These are phyloP conservation scores for Yasuhikotakia modesta DNA, from an alignment of 2,797 vertebrate species.

Conservation along the genomic window DNA sequence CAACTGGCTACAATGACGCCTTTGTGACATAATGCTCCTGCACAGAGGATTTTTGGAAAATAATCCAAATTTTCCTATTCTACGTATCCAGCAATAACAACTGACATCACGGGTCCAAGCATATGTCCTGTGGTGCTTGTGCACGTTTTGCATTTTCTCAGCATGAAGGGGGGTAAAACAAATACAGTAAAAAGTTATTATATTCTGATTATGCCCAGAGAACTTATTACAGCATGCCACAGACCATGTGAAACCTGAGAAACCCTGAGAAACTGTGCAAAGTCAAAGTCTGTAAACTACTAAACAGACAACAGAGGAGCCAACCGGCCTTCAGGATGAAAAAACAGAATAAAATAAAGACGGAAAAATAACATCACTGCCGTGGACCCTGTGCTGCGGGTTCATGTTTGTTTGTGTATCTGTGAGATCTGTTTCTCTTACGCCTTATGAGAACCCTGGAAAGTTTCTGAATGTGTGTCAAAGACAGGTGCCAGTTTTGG, in stretches of 20 bases:
- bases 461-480: slow-evolving; percentile 43
- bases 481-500: slow-evolving; percentile 19
- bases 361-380: slow-evolving; percentile 13
- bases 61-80: slow-evolving; percentile 76
- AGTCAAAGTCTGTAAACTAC: slow-evolving; percentile 42
- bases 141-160: slow-evolving; percentile 68
- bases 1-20: slow-evolving; percentile 76
- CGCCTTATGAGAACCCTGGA: slow-evolving; percentile 32
- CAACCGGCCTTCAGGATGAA: slow-evolving; percentile 12
- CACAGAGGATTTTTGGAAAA: slow-evolving; percentile 77
- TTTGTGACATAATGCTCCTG: slow-evolving; percentile 81
- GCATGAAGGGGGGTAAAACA: slow-evolving; percentile 73
- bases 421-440: slow-evolving; percentile 37
- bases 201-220: slow-evolving; percentile 75
- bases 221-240: slow-evolving; percentile 75
- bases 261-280: slow-evolving; percentile 57
- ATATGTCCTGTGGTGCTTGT: slow-evolving; percentile 74
- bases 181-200: slow-evolving; percentile 73
- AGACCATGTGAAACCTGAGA: slow-evolving; percentile 68
- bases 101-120: slow-evolving; percentile 78
- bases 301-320: slow-evolving; percentile 31
- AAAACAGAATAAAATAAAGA: slow-evolving; percentile 2
- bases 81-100: slow-evolving; percentile 82
- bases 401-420: slow-evolving; percentile 29
- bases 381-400: slow-evolving; percentile 30